Percentiles rank a stretch among this genome's conserved stretches.
These are phyloP conservation scores for Oncorhynchus clarkii DNA, from an alignment of 2,113 vertebrate genomes.

Conservation along the genomic window DNA sequence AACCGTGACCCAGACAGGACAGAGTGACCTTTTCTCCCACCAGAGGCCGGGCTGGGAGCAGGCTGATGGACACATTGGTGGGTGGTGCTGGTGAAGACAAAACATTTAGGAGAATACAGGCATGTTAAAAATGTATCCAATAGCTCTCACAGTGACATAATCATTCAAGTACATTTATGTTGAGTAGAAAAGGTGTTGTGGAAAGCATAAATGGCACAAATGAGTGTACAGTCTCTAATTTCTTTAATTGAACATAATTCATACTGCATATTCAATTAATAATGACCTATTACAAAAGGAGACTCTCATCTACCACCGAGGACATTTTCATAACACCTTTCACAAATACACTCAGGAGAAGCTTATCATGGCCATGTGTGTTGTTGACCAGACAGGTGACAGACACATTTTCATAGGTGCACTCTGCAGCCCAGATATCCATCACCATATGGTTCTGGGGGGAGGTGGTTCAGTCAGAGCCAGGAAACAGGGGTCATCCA, in stretches of 20 bases:
- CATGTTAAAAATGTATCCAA: neutral
- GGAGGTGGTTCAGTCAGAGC: neutral
- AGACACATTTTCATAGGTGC: neutral
- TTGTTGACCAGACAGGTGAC: constrained; percentile 3
- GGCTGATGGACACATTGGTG: neutral
- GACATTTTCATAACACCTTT: neutral
- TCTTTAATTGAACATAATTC: too few species aligned
- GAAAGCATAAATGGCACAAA: too few species aligned
- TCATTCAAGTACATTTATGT: neutral
- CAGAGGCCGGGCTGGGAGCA: neutral
- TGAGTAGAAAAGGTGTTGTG: neutral
- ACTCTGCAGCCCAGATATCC: neutral
- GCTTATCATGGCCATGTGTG: neutral
- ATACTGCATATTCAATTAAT: too few species aligned
- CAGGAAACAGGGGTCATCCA: neutral
- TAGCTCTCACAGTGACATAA: neutral
- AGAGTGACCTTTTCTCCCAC: constrained; percentile 14
- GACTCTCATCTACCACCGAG: neutral
- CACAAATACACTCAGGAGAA: neutral
- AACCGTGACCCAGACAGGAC: neutral
- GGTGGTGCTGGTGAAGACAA: constrained; percentile 5
- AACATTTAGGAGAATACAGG: neutral
- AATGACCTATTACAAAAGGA: neutral
- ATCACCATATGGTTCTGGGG: neutral
- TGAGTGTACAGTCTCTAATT: too few species aligned